phyloP scores from a whole-genome alignment of 2,888 invertebrate species.

The Conchocele bisecta region DNA sequence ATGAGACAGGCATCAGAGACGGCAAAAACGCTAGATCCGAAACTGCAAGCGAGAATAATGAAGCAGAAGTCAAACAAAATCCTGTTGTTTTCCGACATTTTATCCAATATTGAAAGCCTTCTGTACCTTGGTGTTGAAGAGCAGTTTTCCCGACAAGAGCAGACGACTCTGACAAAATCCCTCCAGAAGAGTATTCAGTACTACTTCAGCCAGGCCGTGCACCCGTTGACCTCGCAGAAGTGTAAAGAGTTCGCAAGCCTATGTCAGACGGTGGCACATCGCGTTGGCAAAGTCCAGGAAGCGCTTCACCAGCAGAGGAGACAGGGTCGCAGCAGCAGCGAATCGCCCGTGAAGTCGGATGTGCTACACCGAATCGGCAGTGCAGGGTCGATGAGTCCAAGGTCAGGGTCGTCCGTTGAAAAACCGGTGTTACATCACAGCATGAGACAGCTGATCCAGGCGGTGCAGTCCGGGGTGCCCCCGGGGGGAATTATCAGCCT shows the following conservation, averaged over 20 bases:
- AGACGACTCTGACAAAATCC: slow-evolving; percentile 30
- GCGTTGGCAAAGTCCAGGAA: slow-evolving; percentile 57
- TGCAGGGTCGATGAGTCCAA: slow-evolving; percentile 19
- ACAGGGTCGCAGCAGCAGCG: not conserved
- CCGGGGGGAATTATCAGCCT: slow-evolving; percentile 65
- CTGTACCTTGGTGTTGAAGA: slow-evolving; percentile 60
- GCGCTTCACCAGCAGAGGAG: slow-evolving; percentile 26
- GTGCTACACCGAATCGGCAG: slow-evolving; percentile 4
- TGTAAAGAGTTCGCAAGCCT: slow-evolving; percentile 53
- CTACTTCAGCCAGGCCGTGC: slow-evolving; percentile 59
- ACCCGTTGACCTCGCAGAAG: slow-evolving; percentile 56
- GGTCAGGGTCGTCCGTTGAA: slow-evolving; percentile 40
- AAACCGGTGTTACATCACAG: slow-evolving; percentile 67
- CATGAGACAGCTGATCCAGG: slow-evolving; percentile 72
- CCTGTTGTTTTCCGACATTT: slow-evolving; percentile 53
- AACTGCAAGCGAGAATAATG: not conserved
- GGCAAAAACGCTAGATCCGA: slow-evolving; percentile 21
- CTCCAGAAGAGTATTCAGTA: slow-evolving; percentile 65
- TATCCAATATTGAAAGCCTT: slow-evolving; percentile 56
- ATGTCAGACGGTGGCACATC: slow-evolving; percentile 53
- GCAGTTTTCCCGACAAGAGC: slow-evolving; percentile 45
- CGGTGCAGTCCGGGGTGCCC: slow-evolving; percentile 70
- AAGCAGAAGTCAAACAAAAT: slow-evolving; percentile 49
- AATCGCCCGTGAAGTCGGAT: slow-evolving; percentile 1
- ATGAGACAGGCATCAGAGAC: not conserved